A percentile compares a stretch with the other conserved stretches of the same genome.
phyloP scores from a whole-genome alignment of 2,797 vertebrate species.

The Calcarius lapponicus region DNA sequence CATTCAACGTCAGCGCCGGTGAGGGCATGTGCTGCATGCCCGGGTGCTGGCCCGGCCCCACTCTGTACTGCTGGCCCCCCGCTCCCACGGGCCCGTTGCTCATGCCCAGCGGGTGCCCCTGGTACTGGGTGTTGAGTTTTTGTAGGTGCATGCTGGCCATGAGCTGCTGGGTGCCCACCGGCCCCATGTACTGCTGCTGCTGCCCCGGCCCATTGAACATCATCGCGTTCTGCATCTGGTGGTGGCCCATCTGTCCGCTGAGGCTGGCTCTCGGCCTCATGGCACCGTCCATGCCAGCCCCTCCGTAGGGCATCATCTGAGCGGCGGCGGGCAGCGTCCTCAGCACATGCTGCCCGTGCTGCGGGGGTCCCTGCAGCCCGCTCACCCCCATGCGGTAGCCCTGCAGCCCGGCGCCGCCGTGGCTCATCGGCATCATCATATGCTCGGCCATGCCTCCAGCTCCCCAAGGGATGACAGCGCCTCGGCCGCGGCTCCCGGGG shows the following conservation, averaged over 20 bases:
- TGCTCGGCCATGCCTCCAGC: conserved; percentile 89
- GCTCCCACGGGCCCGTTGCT: conserved; percentile 81
- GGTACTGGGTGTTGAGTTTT: conserved; percentile 91
- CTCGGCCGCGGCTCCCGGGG: background rate
- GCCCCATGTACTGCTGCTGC: conserved; percentile 78
- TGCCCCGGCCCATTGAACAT: conserved; percentile 80
- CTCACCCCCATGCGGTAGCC: conserved; percentile 90
- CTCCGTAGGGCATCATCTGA: conserved; percentile 89
- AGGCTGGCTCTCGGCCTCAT: conserved; percentile 84
- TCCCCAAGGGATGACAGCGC: conserved; percentile 38
- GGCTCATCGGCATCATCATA: conserved; percentile 94
- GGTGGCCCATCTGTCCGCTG: conserved; percentile 83
- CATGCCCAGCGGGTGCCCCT: conserved; percentile 84
- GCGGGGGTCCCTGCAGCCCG: conserved; percentile 83
- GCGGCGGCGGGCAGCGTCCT: conserved; percentile 77
- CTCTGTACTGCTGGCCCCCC: conserved; percentile 78
- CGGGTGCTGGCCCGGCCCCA: conserved; percentile 75
- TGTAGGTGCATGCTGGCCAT: conserved; percentile 95
- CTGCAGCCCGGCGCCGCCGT: conserved; percentile 82
- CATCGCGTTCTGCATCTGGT: conserved; percentile 80
- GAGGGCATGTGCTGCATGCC: conserved; percentile 86
- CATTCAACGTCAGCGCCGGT: conserved; percentile 82
- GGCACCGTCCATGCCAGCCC: conserved; percentile 81
- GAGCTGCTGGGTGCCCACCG: conserved; percentile 82
- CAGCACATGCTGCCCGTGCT: conserved; percentile 82